Percentiles rank a stretch among this genome's conserved stretches.
These are phyloP conservation scores for Melanotaenia maccullochi DNA, from an alignment of 2,797 vertebrate species.

Conservation along the genomic window DNA sequence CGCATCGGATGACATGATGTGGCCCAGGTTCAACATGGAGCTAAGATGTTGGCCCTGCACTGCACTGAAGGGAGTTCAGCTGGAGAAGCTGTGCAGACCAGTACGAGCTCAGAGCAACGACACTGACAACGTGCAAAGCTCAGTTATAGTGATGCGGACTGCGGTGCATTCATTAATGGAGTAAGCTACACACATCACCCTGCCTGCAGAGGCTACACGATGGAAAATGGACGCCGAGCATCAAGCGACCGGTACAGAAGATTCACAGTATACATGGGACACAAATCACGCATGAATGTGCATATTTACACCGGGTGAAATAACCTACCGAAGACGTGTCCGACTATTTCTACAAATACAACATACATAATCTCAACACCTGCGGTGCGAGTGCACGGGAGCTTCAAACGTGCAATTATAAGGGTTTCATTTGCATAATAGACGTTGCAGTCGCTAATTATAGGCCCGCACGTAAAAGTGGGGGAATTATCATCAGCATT, in stretches of 20 bases:
- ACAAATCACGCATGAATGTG: constrained; percentile 39
- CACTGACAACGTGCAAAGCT: constrained; percentile 61
- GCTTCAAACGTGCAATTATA: constrained; percentile 47
- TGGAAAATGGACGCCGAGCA: constrained; percentile 82
- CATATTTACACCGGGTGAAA: constrained; percentile 14
- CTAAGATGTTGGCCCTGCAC: constrained; percentile 49
- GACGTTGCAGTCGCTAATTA: constrained; percentile 63
- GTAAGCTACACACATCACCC: constrained; percentile 63
- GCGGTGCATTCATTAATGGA: constrained; percentile 82
- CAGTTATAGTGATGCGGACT: constrained; percentile 73
- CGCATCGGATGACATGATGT: constrained; percentile 49
- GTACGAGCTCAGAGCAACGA: constrained; percentile 41
- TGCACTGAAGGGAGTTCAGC: constrained; percentile 22
- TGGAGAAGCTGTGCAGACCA: constrained; percentile 36
- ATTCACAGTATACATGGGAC: constrained; percentile 58
- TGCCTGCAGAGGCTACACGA: constrained; percentile 68
- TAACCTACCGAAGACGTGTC: constrained; percentile 8
- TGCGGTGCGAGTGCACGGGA: constrained; percentile 36
- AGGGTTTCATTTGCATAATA: constrained; percentile 61
- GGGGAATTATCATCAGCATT: constrained; percentile 35
- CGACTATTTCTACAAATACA: constrained; percentile 22
- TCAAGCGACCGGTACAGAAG: constrained; percentile 63
- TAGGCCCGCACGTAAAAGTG: constrained; percentile 55
- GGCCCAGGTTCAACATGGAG: constrained; percentile 58
- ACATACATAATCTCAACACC: constrained; percentile 31